A percentile compares a stretch with the other conserved stretches of the same genome.
These are phyloP conservation scores for Simalia tracyae DNA, from an alignment of 2,797 vertebrate genomes.

Conservation along the genomic window DNA sequence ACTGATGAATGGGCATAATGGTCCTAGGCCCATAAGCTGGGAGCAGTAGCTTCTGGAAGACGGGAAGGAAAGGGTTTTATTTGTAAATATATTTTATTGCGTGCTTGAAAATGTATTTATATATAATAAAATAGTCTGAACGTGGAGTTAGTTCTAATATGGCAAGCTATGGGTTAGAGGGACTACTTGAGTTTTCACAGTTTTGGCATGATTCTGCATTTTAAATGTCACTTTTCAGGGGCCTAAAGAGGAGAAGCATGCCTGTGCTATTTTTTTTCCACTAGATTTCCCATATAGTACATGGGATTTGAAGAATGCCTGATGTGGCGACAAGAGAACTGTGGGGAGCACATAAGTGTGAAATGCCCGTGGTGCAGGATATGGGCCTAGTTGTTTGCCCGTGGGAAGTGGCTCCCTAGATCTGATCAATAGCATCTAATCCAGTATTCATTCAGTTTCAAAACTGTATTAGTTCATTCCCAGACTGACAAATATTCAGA, in stretches of 20 bases:
- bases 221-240: not conserved
- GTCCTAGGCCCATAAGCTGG: too few relatives aligned
- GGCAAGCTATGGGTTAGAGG: not conserved
- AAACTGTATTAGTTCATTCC: not conserved
- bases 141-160: not conserved
- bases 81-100: too few relatives aligned
- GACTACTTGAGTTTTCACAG: not conserved
- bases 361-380: not conserved
- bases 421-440: not conserved
- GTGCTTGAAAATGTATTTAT: too few relatives aligned
- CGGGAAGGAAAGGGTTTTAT: too few relatives aligned
- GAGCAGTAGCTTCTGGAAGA: too few relatives aligned
- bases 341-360: not conserved
- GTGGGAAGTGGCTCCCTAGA: not conserved
- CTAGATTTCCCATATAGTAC: not conserved
- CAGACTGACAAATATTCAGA: not conserved
- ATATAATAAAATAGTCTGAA: not conserved
- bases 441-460: not conserved
- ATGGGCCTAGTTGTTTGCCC: too few relatives aligned
- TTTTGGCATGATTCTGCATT: not conserved
- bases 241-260: not conserved
- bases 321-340: not conserved
- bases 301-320: too few relatives aligned
- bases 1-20: not conserved
- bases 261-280: not conserved